Conservation (phyloP, 2,888 invertebrate species). For the Mycogona germanica region DNA sequence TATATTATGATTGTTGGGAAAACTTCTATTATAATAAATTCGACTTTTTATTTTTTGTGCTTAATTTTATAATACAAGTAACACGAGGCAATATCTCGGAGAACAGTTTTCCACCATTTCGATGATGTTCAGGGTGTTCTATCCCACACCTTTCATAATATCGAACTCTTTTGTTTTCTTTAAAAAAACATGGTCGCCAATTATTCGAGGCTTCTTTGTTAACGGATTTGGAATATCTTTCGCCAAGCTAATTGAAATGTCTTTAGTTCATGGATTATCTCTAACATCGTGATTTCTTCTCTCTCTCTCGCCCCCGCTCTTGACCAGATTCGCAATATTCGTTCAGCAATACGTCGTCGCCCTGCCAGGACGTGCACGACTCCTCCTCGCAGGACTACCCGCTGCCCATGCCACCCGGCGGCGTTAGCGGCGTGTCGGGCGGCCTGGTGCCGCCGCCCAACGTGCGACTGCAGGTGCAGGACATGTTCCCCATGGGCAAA, state of each 20-base stretch:
- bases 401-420: constrained; percentile 17
- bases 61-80: too few species aligned
- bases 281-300: background rate
- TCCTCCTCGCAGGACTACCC: constrained; percentile 44
- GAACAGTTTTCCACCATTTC: too few species aligned
- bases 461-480: constrained; percentile 19
- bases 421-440: background rate
- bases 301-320: background rate
- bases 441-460: background rate
- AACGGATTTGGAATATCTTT: background rate
- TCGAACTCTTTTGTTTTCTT: background rate
- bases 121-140: too few species aligned
- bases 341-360: constrained; percentile 50
- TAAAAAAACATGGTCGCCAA: background rate
- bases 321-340: constrained; percentile 59
- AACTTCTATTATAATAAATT: too few species aligned
- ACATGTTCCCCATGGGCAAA: constrained; percentile 19
- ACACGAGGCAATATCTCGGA: too few species aligned
- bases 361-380: constrained; percentile 35
- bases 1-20: too few species aligned
- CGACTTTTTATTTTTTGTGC: too few species aligned
- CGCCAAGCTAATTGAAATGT: background rate
- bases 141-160: too few species aligned
- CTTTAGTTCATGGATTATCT: background rate
- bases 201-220: background rate